Evolutionary conservation across 1,140 invertebrate species (phyloP).

Genomic region (Hyposmocoma kahamanoa): DNA sequence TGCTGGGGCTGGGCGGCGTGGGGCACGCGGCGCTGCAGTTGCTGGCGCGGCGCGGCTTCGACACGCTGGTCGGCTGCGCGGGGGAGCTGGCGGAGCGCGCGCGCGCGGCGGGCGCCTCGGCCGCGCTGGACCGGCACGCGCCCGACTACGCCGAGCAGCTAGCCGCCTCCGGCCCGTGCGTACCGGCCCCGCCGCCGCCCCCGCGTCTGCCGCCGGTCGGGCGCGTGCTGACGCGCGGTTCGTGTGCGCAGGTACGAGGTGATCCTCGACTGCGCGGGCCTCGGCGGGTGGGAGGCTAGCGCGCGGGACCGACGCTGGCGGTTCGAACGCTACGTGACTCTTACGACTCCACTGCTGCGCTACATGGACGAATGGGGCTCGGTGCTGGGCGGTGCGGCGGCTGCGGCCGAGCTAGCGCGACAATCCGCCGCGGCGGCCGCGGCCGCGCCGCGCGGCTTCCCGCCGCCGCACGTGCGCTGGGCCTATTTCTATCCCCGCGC

Average conservation of each 20-base stretch:
- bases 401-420: slow-evolving; percentile 72
- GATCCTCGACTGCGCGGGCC: slow-evolving; percentile 89
- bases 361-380: slow-evolving; percentile 89
- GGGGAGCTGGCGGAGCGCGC: slow-evolving; percentile 82
- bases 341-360: slow-evolving; percentile 86
- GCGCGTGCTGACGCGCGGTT: slow-evolving; percentile 77
- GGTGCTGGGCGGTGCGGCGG: slow-evolving; percentile 75
- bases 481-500: slow-evolving; percentile 33
- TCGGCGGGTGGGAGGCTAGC: slow-evolving; percentile 75
- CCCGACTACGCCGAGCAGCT: slow-evolving; percentile 76
- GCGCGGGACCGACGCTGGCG: slow-evolving; percentile 75
- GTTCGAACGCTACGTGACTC: slow-evolving; percentile 82
- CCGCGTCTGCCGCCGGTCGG: slow-evolving; percentile 89
- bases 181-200: slow-evolving; percentile 78
- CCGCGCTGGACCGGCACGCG: slow-evolving; percentile 86
- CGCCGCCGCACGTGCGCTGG: slow-evolving; percentile 31
- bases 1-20: slow-evolving; percentile 94
- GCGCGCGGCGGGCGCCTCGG: slow-evolving; percentile 80
- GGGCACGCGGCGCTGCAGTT: slow-evolving; percentile 77
- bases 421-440: slow-evolving; percentile 11
- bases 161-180: slow-evolving; percentile 78
- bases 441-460: slow-evolving; percentile 1
- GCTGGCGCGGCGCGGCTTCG: slow-evolving; percentile 27
- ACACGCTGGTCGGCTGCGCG: slow-evolving; percentile 84
- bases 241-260: slow-evolving; percentile 81